A percentile compares a stretch with the other conserved stretches of the same genome.
phyloP scores from a whole-genome alignment of 2,797 vertebrate genomes.

The Argyrosomus regius region DNA sequence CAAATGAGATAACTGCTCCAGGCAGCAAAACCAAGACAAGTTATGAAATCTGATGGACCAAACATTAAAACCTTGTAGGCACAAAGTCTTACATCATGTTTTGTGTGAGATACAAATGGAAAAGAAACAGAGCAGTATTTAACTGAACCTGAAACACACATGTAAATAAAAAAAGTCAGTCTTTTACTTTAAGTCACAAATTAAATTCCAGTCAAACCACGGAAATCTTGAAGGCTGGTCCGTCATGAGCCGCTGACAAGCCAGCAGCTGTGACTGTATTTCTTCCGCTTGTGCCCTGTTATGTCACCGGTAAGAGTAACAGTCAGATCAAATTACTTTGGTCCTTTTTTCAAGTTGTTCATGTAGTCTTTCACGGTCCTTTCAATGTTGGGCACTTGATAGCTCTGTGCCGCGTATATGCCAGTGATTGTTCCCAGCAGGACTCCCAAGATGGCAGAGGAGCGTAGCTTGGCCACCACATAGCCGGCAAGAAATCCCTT shows the following conservation, averaged over 20 bases:
- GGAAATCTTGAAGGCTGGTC: conserved; percentile 15
- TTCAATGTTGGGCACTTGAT: conserved; percentile 92
- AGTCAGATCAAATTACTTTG: conserved; percentile 82
- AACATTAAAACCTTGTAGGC: conserved; percentile 27
- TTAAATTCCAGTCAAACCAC: conserved; percentile 53
- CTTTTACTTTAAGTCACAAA: conserved; percentile 45
- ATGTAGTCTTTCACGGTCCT: conserved; percentile 91
- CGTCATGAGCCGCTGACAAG: conserved; percentile 8
- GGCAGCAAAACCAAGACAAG: conserved; percentile 43
- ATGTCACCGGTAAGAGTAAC: not conserved
- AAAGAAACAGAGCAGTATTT: conserved; percentile 2
- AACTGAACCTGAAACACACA: conserved; percentile 36
- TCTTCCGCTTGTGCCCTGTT: conserved; percentile 24
- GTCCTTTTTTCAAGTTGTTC: conserved; percentile 87
- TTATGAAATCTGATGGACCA: conserved; percentile 40
- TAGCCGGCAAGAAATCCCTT: conserved; percentile 97
- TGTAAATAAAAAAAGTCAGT: conserved; percentile 6
- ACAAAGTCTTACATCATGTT: conserved; percentile 25
- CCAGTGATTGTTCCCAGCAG: conserved; percentile 92
- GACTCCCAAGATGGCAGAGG: conserved; percentile 93
- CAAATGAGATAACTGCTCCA: conserved; percentile 42
- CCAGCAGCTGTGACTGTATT: conserved; percentile 8
- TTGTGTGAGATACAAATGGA: not conserved
- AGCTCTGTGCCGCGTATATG: conserved; percentile 92
- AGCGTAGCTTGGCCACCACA: conserved; percentile 93